Evolutionary conservation across 2,113 vertebrate genomes (phyloP).

Genomic region (Nibea albiflora): DNA sequence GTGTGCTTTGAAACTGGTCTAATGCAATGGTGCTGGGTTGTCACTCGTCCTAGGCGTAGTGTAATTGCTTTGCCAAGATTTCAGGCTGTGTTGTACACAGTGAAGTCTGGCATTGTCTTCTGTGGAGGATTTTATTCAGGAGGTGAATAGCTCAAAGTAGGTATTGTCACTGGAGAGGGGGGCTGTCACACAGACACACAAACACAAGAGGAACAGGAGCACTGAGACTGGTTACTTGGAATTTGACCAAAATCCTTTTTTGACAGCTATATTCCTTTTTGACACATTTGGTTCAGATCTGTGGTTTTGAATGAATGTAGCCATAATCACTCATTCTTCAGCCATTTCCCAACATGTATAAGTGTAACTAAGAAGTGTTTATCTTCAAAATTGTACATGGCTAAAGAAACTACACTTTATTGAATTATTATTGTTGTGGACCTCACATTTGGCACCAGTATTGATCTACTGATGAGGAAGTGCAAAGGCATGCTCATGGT

Average conservation of each 20-base stretch:
- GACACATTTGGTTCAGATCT: neutral
- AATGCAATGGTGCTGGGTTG: neutral
- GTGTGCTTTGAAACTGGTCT: neutral
- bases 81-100: neutral
- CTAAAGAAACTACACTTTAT: neutral
- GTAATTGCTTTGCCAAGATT: neutral
- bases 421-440: neutral
- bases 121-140: conserved; percentile 1
- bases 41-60: neutral
- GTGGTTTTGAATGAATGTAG: neutral
- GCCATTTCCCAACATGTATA: neutral
- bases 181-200: neutral
- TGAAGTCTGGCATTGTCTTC: neutral
- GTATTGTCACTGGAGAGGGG: neutral
- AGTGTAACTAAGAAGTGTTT: neutral
- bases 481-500: neutral
- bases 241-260: neutral
- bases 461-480: neutral
- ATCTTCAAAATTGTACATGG: neutral
- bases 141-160: neutral
- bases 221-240: neutral
- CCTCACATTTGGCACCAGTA: neutral
- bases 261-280: neutral
- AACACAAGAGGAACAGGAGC: neutral
- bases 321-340: neutral